phyloP scores from a whole-genome alignment of 2,113 vertebrate species.

The Ageneiosus marmoratus region DNA sequence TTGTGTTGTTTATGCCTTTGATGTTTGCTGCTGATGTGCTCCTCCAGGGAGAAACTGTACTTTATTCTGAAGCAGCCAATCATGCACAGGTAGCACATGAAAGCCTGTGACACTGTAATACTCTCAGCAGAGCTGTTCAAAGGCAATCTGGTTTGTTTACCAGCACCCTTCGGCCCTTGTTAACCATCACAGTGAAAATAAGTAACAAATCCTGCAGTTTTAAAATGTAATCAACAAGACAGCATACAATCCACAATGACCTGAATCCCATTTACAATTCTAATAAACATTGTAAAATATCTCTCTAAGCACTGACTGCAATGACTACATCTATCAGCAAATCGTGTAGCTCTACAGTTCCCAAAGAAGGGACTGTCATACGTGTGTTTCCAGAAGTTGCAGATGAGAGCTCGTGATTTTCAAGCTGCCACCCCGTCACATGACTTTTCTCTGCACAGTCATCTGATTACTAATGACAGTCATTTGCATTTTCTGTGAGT shows the following conservation, averaged over 20 bases:
- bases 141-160: background rate
- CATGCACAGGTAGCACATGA: background rate
- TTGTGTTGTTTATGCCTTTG: background rate
- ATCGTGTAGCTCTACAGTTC: background rate
- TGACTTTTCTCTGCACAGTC: background rate
- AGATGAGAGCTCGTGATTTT: background rate
- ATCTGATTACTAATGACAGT: background rate
- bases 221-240: background rate
- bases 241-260: background rate
- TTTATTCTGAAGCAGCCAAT: slow-evolving; percentile 1
- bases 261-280: background rate
- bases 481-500: background rate
- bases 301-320: background rate
- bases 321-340: background rate
- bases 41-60: background rate
- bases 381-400: background rate
- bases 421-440: background rate
- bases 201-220: background rate
- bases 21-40: background rate
- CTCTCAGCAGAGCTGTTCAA: background rate
- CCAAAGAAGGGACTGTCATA: background rate
- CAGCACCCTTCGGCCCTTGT: background rate
- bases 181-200: background rate
- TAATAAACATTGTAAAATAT: background rate
- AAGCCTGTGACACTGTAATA: background rate